Conservation (phyloP, 1,140 invertebrate genomes). For the Conus betulinus region DNA sequence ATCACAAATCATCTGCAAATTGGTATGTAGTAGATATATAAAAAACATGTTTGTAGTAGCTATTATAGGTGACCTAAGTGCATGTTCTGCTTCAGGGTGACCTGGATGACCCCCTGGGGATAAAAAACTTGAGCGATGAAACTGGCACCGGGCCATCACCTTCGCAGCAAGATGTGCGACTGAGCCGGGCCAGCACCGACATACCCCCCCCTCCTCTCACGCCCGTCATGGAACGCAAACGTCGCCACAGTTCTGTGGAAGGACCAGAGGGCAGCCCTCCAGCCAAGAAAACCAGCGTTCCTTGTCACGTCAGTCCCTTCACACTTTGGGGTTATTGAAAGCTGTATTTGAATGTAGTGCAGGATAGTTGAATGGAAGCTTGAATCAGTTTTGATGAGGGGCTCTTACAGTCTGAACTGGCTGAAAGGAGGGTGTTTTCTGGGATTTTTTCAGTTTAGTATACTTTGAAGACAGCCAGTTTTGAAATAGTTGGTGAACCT, state of each 20-base stretch:
- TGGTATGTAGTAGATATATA: too few relatives aligned
- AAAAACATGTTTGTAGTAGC: too few relatives aligned
- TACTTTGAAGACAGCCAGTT: too few relatives aligned
- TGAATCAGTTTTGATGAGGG: background rate
- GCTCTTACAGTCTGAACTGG: too few relatives aligned
- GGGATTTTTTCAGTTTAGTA: too few relatives aligned
- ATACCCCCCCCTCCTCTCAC: slow-evolving; percentile 43
- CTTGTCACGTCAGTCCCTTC: slow-evolving; percentile 66
- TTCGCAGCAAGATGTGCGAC: slow-evolving; percentile 54
- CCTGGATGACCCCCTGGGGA: slow-evolving; percentile 87
- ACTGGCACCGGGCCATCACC: slow-evolving; percentile 53
- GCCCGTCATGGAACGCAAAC: slow-evolving; percentile 53
- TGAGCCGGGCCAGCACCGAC: slow-evolving; percentile 65
- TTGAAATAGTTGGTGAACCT: too few relatives aligned
- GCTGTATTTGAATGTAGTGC: background rate
- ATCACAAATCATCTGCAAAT: too few relatives aligned
- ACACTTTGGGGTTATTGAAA: background rate
- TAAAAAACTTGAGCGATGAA: slow-evolving; percentile 80
- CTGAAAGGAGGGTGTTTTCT: too few relatives aligned
- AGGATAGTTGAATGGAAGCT: background rate
- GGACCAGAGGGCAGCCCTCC: slow-evolving; percentile 54
- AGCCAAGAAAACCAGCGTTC: slow-evolving; percentile 64
- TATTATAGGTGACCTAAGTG: too few relatives aligned
- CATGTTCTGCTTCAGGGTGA: background rate
- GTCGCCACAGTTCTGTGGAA: slow-evolving; percentile 65